Conservation (phyloP, 2,797 vertebrate genomes). For the Octomys mimax region DNA sequence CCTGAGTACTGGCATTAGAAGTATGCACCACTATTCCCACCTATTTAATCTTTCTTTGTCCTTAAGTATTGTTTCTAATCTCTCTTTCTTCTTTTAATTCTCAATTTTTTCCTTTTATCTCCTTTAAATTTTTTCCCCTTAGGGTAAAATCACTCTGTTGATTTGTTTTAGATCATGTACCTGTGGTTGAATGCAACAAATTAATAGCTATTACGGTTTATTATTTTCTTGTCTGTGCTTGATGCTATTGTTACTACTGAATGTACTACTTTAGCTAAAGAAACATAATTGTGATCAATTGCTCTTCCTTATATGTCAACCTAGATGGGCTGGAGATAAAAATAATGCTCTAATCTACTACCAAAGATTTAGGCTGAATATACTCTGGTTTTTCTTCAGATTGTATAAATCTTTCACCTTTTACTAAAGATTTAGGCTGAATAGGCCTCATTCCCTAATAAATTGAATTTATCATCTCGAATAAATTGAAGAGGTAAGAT, state of each 20-base stretch:
- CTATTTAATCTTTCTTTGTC: no score
- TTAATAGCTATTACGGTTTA: not conserved
- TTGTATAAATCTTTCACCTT: no score
- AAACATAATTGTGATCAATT: not conserved
- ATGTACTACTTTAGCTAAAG: not conserved
- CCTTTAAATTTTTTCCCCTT: not conserved
- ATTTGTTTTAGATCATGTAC: not conserved
- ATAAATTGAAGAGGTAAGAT: no score
- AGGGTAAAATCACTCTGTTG: not conserved
- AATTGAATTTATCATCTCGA: not conserved
- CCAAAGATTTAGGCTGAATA: not conserved
- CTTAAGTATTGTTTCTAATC: no score
- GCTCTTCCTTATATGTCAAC: not conserved
- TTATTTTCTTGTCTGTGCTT: not conserved
- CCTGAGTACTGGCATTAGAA: no score
- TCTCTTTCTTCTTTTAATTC: not conserved
- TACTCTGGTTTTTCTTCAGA: no score
- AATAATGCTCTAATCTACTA: not conserved
- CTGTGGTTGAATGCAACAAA: not conserved
- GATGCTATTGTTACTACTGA: not conserved
- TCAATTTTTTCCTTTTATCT: not conserved
- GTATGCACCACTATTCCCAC: no score
- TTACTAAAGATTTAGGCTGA: not conserved
- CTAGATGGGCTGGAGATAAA: not conserved
- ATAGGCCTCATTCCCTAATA: not conserved